A percentile compares a stretch with the other conserved stretches of the same genome.
Conservation (phyloP, 2,797 vertebrate species). For the Poliocrania exsul region DNA sequence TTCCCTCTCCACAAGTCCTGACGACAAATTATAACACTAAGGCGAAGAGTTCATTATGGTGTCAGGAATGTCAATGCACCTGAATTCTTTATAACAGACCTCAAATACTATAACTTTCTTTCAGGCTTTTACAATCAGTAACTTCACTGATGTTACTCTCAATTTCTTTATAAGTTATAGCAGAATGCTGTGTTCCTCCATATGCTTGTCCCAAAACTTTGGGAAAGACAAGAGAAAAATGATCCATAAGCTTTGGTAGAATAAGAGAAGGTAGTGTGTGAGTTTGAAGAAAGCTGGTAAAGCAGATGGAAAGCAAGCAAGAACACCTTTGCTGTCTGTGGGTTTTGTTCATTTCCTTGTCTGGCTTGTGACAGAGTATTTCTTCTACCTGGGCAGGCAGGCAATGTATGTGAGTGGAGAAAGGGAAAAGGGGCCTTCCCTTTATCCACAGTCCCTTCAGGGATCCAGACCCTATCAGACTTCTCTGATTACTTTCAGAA, state of each 20-base stretch:
- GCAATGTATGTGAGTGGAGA: not conserved
- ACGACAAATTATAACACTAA: not conserved
- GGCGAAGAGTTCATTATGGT: not conserved
- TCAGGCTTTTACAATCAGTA: not conserved
- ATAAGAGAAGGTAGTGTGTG: not conserved
- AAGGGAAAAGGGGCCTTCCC: not conserved
- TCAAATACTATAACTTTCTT: not conserved
- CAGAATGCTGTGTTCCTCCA: not conserved
- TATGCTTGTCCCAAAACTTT: not conserved
- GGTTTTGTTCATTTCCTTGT: not conserved
- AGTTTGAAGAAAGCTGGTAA: not conserved
- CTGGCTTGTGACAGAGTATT: not conserved
- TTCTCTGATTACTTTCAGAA: not conserved
- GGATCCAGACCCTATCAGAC: not conserved
- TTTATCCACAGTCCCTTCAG: not conserved
- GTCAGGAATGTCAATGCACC: not conserved
- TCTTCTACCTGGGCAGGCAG: not conserved
- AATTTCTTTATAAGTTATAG: not conserved
- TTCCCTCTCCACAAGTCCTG: not conserved
- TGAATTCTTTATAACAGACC: not conserved
- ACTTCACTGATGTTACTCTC: not conserved
- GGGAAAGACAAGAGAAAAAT: not conserved
- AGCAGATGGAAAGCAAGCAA: not conserved
- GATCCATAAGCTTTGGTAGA: not conserved
- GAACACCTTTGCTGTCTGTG: not conserved